phyloP scores from a whole-genome alignment of 1,140 invertebrate species.

The Euwallacea fornicatus region DNA sequence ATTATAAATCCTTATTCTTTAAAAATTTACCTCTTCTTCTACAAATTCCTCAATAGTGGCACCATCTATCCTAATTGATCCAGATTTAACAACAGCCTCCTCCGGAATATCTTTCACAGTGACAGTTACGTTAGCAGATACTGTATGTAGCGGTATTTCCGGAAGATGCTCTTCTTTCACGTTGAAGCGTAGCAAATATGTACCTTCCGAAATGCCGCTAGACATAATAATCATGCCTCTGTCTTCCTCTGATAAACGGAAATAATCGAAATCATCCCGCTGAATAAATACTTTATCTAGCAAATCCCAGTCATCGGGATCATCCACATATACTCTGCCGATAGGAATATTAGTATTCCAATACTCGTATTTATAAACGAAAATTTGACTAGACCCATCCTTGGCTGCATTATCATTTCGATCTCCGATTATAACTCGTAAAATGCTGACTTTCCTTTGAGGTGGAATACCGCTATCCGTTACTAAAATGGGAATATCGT shows the following conservation, averaged over 20 bases:
- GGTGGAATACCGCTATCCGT: conserved; percentile 75
- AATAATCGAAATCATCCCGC: conserved; percentile 60
- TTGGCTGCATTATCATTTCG: conserved; percentile 86
- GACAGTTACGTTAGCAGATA: conserved; percentile 78
- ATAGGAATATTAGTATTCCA: conserved; percentile 67
- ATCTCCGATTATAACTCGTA: conserved; percentile 88
- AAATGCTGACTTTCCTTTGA: conserved; percentile 71
- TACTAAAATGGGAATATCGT: conserved; percentile 84
- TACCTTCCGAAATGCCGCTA: conserved; percentile 66
- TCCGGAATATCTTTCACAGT: conserved; percentile 83
- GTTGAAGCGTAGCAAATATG: conserved; percentile 69
- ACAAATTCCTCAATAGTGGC: conserved; percentile 85
- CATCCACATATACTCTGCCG: conserved; percentile 86
- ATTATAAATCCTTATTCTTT: conserved; percentile 32
- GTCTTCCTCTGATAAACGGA: conserved; percentile 64
- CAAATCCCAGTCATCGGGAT: conserved; percentile 92
- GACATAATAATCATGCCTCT: conserved; percentile 85
- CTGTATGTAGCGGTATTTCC: conserved; percentile 61
- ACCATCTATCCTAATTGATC: conserved; percentile 82
- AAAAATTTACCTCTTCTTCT: conserved; percentile 47
- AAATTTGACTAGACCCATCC: conserved; percentile 80
- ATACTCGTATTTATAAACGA: conserved; percentile 87
- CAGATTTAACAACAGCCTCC: conserved; percentile 86
- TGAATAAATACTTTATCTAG: conserved; percentile 83
- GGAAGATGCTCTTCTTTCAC: conserved; percentile 66